Base-by-base conservation (phyloP, 1,140 invertebrate species). In the Tetraneura akinire region DNA sequence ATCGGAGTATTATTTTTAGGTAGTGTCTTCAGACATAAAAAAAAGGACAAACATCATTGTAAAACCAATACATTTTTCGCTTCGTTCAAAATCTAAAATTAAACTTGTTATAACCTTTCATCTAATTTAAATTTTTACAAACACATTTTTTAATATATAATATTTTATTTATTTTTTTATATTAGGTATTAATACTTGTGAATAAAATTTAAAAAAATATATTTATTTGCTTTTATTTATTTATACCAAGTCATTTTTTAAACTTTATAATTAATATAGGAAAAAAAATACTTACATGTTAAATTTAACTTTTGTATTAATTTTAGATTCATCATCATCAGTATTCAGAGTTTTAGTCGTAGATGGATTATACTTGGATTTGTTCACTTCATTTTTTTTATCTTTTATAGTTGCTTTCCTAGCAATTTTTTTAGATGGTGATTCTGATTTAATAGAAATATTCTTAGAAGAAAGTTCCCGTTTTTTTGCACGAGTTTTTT, bases 201-300 rank as follows among this genome's bases (percentile, higher is more conserved):
- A 16, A 26, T n/a, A n/a, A n/a, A n/a, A n/a, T n/a, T n/a, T n/a
- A n/a, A n/a, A n/a, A n/a, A n/a, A n/a, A n/a, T n/a, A n/a, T n/a
- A n/a, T n/a, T n/a, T n/a, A n/a, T n/a, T n/a, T n/a, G 14, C 13
- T 3, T 4, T 4, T 60, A 11, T 11, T 0, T 14, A 4, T 60
- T 23, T 57, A 23, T 16, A 1, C 23, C 10, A 26, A n/a, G n/a
- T n/a, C n/a, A n/a, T n/a, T n/a, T 23, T 60, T 23, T 60, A 23
- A 23, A 26, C 21, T 16, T n/a, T 21, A 45, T 11, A 37, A 10
- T 68, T 0, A 68, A 45, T 10, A 18, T 8, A 68, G 11, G 1
- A 45, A 45, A 29, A 16, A 3, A 53, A 42, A 57, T 10, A 57
- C 55, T 60, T 78, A 78, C 74, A 62, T 78, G 55, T 78, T 62